These are phyloP conservation scores for Scaptomyza pallida DNA, from an alignment of 1,140 invertebrate genomes.

Conservation along the genomic window DNA sequence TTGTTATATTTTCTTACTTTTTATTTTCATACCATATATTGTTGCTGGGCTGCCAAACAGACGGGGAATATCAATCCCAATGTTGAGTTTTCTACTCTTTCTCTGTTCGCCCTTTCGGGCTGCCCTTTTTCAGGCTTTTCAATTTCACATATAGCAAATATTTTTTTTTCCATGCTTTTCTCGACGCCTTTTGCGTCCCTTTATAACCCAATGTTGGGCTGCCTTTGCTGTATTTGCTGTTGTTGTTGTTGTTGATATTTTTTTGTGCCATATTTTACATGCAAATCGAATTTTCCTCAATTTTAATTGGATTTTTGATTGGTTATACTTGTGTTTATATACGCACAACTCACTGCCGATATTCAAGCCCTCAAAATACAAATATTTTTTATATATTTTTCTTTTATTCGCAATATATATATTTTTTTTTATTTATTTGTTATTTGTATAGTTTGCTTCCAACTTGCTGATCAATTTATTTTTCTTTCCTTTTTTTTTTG, in stretches of 20 bases:
- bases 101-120: conserved; percentile 43
- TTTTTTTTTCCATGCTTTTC: conserved; percentile 69
- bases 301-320: conserved; percentile 84
- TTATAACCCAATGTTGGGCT: conserved; percentile 28
- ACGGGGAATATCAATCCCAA: conserved; percentile 64
- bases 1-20: conserved; percentile 60
- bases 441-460: conserved; percentile 38
- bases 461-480: conserved; percentile 53
- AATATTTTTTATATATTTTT: conserved; percentile 2
- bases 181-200: conserved; percentile 9
- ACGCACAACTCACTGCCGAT: conserved; percentile 64
- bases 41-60: conserved; percentile 22
- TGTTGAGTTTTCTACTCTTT: conserved; percentile 45
- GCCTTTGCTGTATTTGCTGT: conserved; percentile 36
- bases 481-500: conserved; percentile 44
- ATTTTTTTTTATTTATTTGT: conserved; percentile 39
- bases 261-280: conserved; percentile 82
- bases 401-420: conserved; percentile 7
- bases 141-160: conserved; percentile 79
- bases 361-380: conserved; percentile 29
- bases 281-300: conserved; percentile 84
- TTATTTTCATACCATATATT: conserved; percentile 22
- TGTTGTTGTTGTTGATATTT: conserved; percentile 36
- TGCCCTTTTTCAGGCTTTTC: conserved; percentile 77
- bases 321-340: conserved; percentile 83